phyloP scores from a whole-genome alignment of 2,888 invertebrate genomes.

The Aelia acuminata region DNA sequence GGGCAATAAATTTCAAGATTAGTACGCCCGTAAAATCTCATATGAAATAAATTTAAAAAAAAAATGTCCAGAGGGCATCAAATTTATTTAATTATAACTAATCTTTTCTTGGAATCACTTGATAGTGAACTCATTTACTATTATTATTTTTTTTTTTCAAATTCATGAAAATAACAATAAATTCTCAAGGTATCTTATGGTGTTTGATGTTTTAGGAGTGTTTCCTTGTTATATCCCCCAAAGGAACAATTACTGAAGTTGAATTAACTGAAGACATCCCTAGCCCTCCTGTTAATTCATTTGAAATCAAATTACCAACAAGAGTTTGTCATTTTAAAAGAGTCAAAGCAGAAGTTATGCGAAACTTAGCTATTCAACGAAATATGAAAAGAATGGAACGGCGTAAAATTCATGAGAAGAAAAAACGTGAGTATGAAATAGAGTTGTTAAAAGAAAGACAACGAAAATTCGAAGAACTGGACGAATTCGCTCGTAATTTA shows the following conservation, averaged over 20 bases:
- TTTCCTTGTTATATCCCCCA: constrained; percentile 26
- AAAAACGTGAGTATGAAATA: constrained; percentile 31
- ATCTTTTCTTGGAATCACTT: no score
- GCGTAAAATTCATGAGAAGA: constrained; percentile 21
- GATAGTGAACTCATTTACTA: no score
- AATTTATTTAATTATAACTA: no score
- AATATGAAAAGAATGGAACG: constrained; percentile 41
- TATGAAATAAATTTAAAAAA: no score
- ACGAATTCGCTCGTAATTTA: not conserved
- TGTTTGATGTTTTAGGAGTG: constrained; percentile 48
- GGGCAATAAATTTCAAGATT: no score
- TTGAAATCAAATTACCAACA: constrained; percentile 41
- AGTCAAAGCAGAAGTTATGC: constrained; percentile 73
- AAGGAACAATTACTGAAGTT: constrained; percentile 50
- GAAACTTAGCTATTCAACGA: constrained; percentile 32
- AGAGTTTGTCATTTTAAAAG: constrained; percentile 71
- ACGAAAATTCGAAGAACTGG: not conserved
- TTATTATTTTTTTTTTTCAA: no score
- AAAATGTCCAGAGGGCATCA: no score
- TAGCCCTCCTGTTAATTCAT: constrained; percentile 25
- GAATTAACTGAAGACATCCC: not conserved
- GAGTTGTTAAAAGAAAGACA: constrained; percentile 17
- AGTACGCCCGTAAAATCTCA: no score
- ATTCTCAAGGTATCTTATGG: not conserved
- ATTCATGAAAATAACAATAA: not conserved